Percentiles rank a stretch among this genome's conserved stretches.
These are phyloP conservation scores for Pachymerium ferrugineum DNA, from an alignment of 2,888 invertebrate genomes.

Conservation along the genomic window DNA sequence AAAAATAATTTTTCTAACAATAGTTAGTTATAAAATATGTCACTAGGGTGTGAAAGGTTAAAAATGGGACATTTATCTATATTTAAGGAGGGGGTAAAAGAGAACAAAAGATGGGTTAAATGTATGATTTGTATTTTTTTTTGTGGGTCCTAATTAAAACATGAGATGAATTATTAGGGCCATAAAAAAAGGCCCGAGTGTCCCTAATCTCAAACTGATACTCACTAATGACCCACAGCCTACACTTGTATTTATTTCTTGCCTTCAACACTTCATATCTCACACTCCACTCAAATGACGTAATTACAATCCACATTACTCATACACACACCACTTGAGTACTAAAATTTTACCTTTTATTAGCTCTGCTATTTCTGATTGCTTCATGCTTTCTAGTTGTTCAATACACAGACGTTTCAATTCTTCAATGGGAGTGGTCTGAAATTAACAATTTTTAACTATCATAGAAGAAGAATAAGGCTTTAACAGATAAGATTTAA, in stretches of 20 bases:
- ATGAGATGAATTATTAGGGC: constrained; percentile 16
- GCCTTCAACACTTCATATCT: constrained; percentile 21
- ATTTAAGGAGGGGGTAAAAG: not conserved
- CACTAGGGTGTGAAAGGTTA: not conserved
- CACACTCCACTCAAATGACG: constrained; percentile 14
- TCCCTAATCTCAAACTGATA: constrained; percentile 18
- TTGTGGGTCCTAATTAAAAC: constrained; percentile 21
- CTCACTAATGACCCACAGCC: constrained; percentile 21
- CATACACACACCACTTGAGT: not conserved
- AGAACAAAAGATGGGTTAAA: not conserved
- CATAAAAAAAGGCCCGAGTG: constrained; percentile 11
- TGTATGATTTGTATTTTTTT: not conserved
- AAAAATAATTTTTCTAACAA: not conserved
- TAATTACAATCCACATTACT: not conserved
- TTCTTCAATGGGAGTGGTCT: constrained; percentile 43
- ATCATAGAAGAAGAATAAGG: too few species aligned
- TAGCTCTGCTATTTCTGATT: constrained; percentile 44
- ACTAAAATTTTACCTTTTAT: constrained; percentile 42
- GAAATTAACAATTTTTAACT: too few species aligned
- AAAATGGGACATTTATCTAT: not conserved
- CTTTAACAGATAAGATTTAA: too few species aligned
- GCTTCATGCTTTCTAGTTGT: constrained; percentile 47
- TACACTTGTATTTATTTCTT: constrained; percentile 21
- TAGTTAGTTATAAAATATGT: not conserved
- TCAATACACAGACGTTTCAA: constrained; percentile 44